Base-by-base conservation (phyloP, 2,113 vertebrate species). In the Aegithalos caudatus region DNA sequence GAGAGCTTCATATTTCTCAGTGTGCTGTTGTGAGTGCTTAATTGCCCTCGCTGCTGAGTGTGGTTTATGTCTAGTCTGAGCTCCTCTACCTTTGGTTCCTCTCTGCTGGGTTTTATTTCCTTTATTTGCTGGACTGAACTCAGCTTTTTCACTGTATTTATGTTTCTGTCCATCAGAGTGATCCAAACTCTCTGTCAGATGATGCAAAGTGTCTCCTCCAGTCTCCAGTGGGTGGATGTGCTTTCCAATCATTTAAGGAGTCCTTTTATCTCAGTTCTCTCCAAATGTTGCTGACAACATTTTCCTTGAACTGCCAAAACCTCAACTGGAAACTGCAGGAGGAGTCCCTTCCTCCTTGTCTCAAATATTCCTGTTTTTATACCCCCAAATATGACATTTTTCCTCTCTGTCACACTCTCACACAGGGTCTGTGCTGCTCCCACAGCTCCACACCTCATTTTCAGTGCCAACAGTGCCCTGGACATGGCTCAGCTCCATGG, bases 101-200 rank as follows among this genome's bases (percentile, higher is more conserved):
- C 69, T 73, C 60, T 37, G 0, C 20, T 51, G 51, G 42, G 23
- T 69, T 90, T 81, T 42, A 50, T 7, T 77, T 17, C 31, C 38
- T 56, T 88, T 54, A 25, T 70, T 69, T 81, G 64, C 79, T 82
- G 50, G 33, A 56, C 45, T 77, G 29, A 84, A 67, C 28, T 78
- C 72, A 71, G 29, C 19, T 54, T 92, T 88, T 81, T 60, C 19
- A 42, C 9, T 15, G 7, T 66, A 19, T 40, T 70, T 47, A 22
- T 19, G 24, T 40, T 80, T 53, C 71, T 74, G 35, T n/a, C 78
- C 66, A 64, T 22, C 33, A 71, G 19, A 37, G 35, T 9, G 17
- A 37, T 76, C 76, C 57, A 24, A 58, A 51, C 47, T 66, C 82
- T 29, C 14, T 0, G 0, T 14, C 53, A 38, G 35, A 23, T 0